These are phyloP conservation scores for Pontoporia blainvillei DNA, from an alignment of 2,113 vertebrate species.

Conservation along the genomic window DNA sequence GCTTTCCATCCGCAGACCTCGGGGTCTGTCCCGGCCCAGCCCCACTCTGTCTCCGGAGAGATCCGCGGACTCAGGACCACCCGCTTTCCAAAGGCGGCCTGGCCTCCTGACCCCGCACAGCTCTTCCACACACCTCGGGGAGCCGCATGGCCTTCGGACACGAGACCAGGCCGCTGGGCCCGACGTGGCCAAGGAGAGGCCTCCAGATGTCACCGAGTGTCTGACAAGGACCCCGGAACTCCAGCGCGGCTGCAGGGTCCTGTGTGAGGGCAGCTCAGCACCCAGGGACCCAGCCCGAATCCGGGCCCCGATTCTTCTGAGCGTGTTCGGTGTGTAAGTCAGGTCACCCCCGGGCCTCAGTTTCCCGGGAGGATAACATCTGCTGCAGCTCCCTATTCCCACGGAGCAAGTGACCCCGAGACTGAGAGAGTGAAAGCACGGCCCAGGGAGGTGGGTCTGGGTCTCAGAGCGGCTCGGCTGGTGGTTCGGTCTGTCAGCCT, in stretches of 20 bases:
- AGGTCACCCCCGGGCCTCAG: not conserved
- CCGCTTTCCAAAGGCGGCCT: fast-evolving
- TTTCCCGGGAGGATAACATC: not conserved
- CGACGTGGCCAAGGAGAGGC: fast-evolving
- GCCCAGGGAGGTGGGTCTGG: fast-evolving
- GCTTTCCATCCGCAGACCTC: not conserved
- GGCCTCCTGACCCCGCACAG: fast-evolving
- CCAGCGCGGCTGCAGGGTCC: fast-evolving
- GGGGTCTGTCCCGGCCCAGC: not conserved
- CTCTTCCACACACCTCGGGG: not conserved
- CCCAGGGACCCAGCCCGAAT: fast-evolving
- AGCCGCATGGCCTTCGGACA: fast-evolving
- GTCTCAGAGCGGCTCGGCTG: fast-evolving
- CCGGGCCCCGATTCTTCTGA: not conserved
- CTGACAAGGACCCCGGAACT: not conserved
- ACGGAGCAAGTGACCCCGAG: not conserved
- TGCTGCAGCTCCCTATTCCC: not conserved
- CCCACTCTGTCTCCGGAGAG: fast-evolving
- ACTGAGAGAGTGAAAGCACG: not conserved
- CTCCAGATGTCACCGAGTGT: fast-evolving
- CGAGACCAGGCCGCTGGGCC: not conserved
- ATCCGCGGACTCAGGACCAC: not conserved
- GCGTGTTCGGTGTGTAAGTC: not conserved
- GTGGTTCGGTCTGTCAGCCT: too few relatives aligned
- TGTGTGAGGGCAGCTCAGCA: not conserved